These are phyloP conservation scores for Dicranocentrus wangi DNA, from an alignment of 2,888 invertebrate genomes.

Conservation along the genomic window DNA sequence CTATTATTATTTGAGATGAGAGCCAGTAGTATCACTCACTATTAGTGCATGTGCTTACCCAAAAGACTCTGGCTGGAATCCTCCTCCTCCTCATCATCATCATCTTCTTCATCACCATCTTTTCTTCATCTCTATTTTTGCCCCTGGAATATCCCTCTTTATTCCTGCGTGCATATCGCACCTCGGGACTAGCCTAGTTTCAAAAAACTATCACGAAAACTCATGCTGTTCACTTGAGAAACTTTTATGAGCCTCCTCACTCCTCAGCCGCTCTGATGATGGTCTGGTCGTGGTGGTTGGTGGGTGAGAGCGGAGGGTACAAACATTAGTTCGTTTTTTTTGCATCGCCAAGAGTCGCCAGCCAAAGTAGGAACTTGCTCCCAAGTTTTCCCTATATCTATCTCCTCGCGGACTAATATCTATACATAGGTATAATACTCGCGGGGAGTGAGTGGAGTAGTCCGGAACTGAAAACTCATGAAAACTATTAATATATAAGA, in stretches of 20 bases:
- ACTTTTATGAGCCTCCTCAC: conserved; percentile 35
- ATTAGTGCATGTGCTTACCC: not conserved
- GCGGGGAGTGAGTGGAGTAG: no score
- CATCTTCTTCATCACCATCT: conserved; percentile 20
- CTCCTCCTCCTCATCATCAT: no score
- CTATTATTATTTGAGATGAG: no score
- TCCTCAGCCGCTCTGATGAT: not conserved
- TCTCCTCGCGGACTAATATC: no score
- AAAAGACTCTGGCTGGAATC: no score
- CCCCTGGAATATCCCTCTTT: not conserved
- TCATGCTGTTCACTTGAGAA: conserved; percentile 45
- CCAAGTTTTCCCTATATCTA: no score
- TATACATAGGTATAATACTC: no score
- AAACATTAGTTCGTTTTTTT: conserved; percentile 3
- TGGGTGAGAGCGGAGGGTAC: no score
- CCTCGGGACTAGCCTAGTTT: conserved; percentile 21
- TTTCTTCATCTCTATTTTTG: conserved; percentile 9
- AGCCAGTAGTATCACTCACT: no score
- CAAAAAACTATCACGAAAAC: conserved; percentile 43
- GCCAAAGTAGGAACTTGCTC: not conserved
- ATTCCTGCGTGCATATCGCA: not conserved
- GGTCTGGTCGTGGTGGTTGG: not conserved
- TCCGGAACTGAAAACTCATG: no score
- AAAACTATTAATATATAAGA: no score
- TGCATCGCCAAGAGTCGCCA: not conserved